phyloP scores from a whole-genome alignment of 2,797 vertebrate genomes.

The Gallinago solitaria region DNA sequence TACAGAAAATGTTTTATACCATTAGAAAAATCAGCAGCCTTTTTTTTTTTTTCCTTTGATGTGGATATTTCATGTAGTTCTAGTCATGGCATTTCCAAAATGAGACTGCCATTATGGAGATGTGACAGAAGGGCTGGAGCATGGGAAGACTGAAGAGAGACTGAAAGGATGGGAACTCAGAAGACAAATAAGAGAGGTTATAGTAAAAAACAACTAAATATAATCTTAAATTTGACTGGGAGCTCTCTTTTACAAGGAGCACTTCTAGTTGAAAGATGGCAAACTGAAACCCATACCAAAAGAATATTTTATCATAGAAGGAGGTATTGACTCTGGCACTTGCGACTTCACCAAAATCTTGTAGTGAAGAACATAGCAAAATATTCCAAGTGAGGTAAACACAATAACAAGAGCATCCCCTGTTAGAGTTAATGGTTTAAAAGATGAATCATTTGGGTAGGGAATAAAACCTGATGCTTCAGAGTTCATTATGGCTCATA shows the following conservation, averaged over 20 bases:
- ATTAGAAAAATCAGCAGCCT: background rate
- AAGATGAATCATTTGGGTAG: background rate
- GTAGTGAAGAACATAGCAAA: background rate
- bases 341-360: background rate
- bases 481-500: background rate
- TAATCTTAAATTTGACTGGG: background rate
- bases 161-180: background rate
- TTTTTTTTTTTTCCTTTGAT: background rate
- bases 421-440: background rate
- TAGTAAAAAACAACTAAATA: background rate
- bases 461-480: background rate
- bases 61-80: background rate
- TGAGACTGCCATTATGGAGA: background rate
- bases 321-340: background rate
- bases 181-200: background rate
- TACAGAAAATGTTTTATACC: background rate
- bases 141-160: background rate
- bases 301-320: background rate
- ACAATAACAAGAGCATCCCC: background rate
- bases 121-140: background rate
- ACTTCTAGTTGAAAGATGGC: background rate
- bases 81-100: background rate
- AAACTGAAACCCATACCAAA: background rate
- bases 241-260: background rate
- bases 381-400: background rate